These are phyloP conservation scores for Leptinotarsa lineolata DNA, from an alignment of 1,140 invertebrate genomes.

Conservation along the genomic window DNA sequence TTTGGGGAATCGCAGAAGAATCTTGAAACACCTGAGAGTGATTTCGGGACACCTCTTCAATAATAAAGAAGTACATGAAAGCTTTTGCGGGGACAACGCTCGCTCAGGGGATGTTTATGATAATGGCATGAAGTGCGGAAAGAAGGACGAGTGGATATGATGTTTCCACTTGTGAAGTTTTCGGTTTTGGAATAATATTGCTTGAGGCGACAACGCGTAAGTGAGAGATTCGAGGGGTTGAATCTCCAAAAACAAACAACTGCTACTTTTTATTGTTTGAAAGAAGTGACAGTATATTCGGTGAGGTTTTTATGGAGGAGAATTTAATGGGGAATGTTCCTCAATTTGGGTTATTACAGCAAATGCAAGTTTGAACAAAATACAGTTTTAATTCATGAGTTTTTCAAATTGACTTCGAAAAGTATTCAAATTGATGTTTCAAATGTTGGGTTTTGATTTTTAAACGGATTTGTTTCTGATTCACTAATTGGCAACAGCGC, in stretches of 20 bases:
- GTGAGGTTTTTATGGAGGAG: no score
- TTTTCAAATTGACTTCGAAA: no score
- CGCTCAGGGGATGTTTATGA: constrained; percentile 2
- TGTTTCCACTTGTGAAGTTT: constrained; percentile 21
- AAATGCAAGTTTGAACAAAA: no score
- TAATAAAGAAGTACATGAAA: constrained; percentile 14
- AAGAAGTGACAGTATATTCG: no score
- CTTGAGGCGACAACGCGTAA: not conserved
- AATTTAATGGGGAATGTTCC: no score
- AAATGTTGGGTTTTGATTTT: no score
- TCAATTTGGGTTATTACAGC: no score
- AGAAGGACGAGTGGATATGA: not conserved
- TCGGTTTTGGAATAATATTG: constrained; percentile 14
- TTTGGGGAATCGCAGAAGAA: not conserved
- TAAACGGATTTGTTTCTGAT: no score
- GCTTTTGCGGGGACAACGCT: not conserved
- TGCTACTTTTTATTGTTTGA: no score
- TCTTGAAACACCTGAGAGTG: constrained; percentile 5
- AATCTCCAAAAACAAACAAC: not conserved
- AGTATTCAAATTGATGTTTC: no score
- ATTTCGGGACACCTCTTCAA: constrained; percentile 14
- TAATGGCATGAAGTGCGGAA: constrained; percentile 10
- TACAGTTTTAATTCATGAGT: no score
- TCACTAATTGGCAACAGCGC: no score
- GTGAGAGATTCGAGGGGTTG: not conserved